These are phyloP conservation scores for Ellobius talpinus DNA, from an alignment of 2,113 vertebrate genomes.

Conservation along the genomic window DNA sequence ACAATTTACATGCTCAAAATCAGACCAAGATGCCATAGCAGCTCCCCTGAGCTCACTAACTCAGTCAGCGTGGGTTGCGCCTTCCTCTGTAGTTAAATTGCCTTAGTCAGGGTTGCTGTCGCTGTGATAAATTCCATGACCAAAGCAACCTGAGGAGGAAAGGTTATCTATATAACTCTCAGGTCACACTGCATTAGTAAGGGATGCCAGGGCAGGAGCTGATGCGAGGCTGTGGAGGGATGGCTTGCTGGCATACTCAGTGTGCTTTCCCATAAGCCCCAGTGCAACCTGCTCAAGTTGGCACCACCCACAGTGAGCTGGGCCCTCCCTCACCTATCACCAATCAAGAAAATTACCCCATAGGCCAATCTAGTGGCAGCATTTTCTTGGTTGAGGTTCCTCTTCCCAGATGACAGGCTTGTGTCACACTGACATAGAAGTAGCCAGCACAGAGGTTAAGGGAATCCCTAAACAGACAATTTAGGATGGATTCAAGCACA, in stretches of 20 bases:
- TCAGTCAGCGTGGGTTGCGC: background rate
- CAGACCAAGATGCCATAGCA: background rate
- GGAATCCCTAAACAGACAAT: background rate
- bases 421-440: background rate
- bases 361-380: background rate
- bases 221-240: background rate
- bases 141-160: background rate
- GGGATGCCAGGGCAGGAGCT: background rate
- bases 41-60: background rate
- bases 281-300: background rate
- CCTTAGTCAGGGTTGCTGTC: background rate
- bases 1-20: background rate
- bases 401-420: background rate
- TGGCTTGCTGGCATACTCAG: background rate
- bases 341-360: background rate
- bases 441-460: background rate
- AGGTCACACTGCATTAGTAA: background rate
- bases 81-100: background rate
- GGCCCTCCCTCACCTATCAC: background rate
- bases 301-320: background rate
- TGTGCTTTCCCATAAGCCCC: too few relatives aligned
- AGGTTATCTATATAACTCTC: background rate
- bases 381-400: background rate
- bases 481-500: background rate
- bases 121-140: background rate